Base-by-base conservation (phyloP, 2,888 invertebrate species). In the Ashinkailepas kermadecensis region DNA sequence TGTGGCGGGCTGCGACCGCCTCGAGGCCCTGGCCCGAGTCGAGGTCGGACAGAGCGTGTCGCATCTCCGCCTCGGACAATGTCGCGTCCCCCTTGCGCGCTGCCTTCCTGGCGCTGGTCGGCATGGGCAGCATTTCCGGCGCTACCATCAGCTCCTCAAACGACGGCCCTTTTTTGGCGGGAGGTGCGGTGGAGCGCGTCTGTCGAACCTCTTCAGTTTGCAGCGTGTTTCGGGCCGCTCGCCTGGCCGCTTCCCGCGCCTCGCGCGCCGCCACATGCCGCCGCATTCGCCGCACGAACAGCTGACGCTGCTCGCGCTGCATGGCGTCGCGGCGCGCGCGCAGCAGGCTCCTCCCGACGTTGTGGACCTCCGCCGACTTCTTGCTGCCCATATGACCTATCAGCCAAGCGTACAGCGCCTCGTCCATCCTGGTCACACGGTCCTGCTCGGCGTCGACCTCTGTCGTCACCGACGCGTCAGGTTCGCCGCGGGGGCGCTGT, bases 391-490 rank as follows among this genome's bases (percentile, higher is more conserved):
- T 56, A 15, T 54, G 74, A 21, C 74, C 74, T 11, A 74, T 15
- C 21, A 74, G 74, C 74, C 74, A 74, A 21, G 74, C 74, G 56
- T 74, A 74, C 74, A 74, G 54, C 15, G 74, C 74, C n/a, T 56
- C 54, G 74, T 74, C 74, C 54, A 54, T 13, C 54, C 56, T 21
- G 21, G 74, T 74, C 7, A 74, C 74, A 0, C 10, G 1, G 15
- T 39, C 70, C n/a, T 9, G 8, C 39, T 9, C 39, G 18, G 39
- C 39, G 11, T 9, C 11, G 23, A 12, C 23, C 65, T 10, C 23
- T 6, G 7, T 23, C 65, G n/a, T 7, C n/a, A n/a, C 21, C n/a
- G 64, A 21, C 21, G 9, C 10, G 58, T 11, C 15, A 11, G 2
- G 15, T 11, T 58, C 58, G 58, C 15, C 12, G 58, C 62, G 21